Percentiles rank a stretch among this genome's conserved stretches.
These are phyloP conservation scores for Aptenodytes forsteri DNA, from an alignment of 2,113 vertebrate species.

Conservation along the genomic window DNA sequence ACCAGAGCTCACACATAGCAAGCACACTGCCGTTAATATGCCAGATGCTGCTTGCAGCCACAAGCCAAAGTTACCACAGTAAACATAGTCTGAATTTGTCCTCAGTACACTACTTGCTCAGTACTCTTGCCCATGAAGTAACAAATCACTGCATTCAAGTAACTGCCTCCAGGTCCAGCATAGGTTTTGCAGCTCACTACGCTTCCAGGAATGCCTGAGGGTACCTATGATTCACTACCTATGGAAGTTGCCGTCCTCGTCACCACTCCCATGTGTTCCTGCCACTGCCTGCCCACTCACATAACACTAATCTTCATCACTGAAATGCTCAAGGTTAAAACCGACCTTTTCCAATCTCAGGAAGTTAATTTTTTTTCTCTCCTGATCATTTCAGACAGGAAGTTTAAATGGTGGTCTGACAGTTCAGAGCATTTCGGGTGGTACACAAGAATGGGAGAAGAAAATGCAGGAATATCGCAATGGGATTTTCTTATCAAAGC, in stretches of 20 bases:
- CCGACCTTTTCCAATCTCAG: rapidly evolving
- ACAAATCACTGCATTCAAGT: not conserved
- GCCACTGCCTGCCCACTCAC: rapidly evolving
- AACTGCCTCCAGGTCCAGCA: not conserved
- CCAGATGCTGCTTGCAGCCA: not conserved
- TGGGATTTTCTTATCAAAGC: not conserved
- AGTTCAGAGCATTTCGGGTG: not conserved
- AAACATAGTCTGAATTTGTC: not conserved
- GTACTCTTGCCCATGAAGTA: not conserved
- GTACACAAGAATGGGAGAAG: not conserved
- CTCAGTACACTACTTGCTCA: not conserved
- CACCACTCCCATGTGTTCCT: not conserved
- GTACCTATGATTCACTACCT: not conserved
- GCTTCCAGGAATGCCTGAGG: not conserved
- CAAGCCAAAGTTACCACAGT: not conserved
- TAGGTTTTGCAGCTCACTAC: not conserved
- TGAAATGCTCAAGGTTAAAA: not conserved
- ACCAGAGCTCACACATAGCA: not conserved
- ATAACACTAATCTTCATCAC: not conserved
- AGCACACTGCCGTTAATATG: not conserved
- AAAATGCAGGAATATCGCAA: not conserved
- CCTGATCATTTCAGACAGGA: not conserved
- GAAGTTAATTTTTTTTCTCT: not conserved
- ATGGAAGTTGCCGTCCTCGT: not conserved
- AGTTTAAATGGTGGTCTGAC: not conserved